Conservation (phyloP, 2,113 vertebrate genomes). For the Hassar affinis region DNA sequence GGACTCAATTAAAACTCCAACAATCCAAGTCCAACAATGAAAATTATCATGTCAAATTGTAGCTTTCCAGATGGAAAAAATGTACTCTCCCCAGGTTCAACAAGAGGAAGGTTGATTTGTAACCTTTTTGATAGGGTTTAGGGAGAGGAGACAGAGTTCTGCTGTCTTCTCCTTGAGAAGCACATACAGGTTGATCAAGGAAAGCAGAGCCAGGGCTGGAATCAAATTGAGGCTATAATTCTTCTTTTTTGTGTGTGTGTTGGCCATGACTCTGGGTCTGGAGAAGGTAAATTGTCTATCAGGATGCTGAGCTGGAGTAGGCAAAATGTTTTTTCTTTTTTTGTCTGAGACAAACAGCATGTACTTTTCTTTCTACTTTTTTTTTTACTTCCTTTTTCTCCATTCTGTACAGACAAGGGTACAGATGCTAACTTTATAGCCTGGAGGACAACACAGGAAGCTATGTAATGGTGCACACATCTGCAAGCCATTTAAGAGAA, state of each 20-base stretch:
- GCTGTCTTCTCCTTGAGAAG: constrained; percentile 69
- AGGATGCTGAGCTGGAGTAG: constrained; percentile 25
- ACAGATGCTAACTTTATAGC: constrained; percentile 42
- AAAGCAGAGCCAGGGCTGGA: constrained; percentile 60
- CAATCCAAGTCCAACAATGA: constrained; percentile 76
- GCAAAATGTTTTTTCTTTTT: constrained; percentile 47
- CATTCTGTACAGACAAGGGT: constrained; percentile 32
- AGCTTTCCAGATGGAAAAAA: constrained; percentile 70
- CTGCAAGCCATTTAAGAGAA: constrained; percentile 59
- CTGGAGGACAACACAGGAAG: constrained; percentile 46
- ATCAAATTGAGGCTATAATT: constrained; percentile 65
- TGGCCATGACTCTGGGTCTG: constrained; percentile 55
- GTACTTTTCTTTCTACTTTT: constrained; percentile 28
- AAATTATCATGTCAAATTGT: constrained; percentile 78
- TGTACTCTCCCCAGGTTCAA: constrained; percentile 60
- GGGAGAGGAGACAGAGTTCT: constrained; percentile 66
- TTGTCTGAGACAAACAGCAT: constrained; percentile 25
- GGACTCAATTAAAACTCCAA: constrained; percentile 68
- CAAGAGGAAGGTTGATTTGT: constrained; percentile 72
- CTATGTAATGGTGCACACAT: constrained; percentile 57
- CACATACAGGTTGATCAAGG: constrained; percentile 74
- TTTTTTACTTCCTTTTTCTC: constrained; percentile 34
- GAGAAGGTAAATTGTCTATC: constrained; percentile 55
- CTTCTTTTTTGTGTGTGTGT: constrained; percentile 60
- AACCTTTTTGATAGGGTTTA: constrained; percentile 75